Evolutionary conservation across 1,140 invertebrate species (phyloP), one percentile per base, ranked within the genome.

Genomic region (Drosophila subobscura): DNA sequence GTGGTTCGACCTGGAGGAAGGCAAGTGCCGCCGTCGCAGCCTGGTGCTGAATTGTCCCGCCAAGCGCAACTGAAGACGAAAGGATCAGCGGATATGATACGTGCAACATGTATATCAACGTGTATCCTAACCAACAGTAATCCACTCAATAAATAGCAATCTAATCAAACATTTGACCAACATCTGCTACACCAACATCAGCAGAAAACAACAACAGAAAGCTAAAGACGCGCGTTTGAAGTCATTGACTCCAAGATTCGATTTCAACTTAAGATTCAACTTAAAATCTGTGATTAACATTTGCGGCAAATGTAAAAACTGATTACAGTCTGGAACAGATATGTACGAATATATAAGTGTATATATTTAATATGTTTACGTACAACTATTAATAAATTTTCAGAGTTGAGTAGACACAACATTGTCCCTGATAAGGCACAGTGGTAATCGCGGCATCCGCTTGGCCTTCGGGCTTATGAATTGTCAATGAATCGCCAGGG

Each of bases 1-100:
- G 27, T 84, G 79, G 71, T 83, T 75, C 40, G 79, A 83, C 41
- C 49, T 72, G 2, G 79, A 71, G 50, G 46, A 57, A 0, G 71
- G 65, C 12, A 45, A 58, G 14, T 83, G 79, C 42, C 79, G 60
- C 3, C 37, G 41, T 5, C 71, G 71, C 22, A 47, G 12, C 8
- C 44, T 63, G n/a, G 79, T 83, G 1, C 25, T 46, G 5, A 83
- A 72, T 47, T 83, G 79, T 54, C 40, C 71, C 3, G 79, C 79
- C 1, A 33, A 64, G 16, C 79, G 79, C n/a, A 75, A 84, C 53
- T 83, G 16, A 79, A n/a, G 0, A 2, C 8, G 27, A 27, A 1
- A 10, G 25, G 0, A 7, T 41, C 5, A 8, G n/a, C 10, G 25
- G 23, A 42, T 42, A 6, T 45, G 45, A 49, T n/a, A 7, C n/a